Evolutionary conservation across 1,140 invertebrate genomes (phyloP), one percentile per base, ranked within the genome.

Genomic region (Lerema accius): DNA sequence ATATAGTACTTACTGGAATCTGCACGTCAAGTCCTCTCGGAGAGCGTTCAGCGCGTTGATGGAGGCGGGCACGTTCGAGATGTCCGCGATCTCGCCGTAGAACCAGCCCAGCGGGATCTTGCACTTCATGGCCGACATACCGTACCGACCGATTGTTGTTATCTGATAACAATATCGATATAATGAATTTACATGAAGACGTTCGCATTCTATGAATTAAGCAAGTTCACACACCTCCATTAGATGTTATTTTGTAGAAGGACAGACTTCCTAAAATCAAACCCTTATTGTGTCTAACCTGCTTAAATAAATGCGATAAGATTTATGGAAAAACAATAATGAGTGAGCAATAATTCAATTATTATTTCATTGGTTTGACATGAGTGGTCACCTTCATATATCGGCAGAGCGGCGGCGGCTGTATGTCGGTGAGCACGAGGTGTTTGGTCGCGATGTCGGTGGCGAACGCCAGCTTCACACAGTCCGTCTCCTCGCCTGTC

Each of bases 31-130:
- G 51, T 91, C 90, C 62, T 91, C 83, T 16, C 90, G 80, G 26
- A 80, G 78, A 58, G 79, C 84, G 64, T 77, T 90, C 63, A 84
- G 75, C 19, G 86, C 82, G 63, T 80, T 89, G n/a, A 86, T 56
- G 0, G 85, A 88, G 0, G 84, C 80, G 9, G 77, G 80, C 0
- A 84, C 75, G 60, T 90, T 87, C 7, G 79, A 69, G 3, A 90
- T 80, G 43, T 92, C 92, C 16, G 96, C 94, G 37, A 96, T 94
- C 81, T 98, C 97, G 1, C 97, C 97, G 80, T 96, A 98, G 87
- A 98, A 98, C 79, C 95, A 95, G n/a, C 97, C 97, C 14, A 98
- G 90, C 0, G 97, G 97, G 50, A 98, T 97, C 85, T 96, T 95
- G 75, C 96, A 97, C 69, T 96, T 94, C 16, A 96, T 96, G 0